Percentiles rank a stretch among this genome's conserved stretches.
Conservation (phyloP, 2,888 invertebrate species). For the Orthosia incerta region DNA sequence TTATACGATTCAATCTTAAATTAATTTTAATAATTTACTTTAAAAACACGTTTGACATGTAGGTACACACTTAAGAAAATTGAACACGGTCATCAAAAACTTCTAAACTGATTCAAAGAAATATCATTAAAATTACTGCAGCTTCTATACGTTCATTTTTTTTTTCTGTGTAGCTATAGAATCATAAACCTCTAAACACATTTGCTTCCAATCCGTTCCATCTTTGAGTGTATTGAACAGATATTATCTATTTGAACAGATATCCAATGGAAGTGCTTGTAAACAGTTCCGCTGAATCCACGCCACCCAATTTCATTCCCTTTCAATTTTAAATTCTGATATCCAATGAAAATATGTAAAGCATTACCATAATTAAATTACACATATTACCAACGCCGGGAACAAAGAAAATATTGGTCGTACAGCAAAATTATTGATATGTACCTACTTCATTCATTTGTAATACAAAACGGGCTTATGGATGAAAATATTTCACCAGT, state of each 20-base stretch:
- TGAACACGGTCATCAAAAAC: neutral
- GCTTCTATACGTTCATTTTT: neutral
- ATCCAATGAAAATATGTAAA: slow-evolving; percentile 25
- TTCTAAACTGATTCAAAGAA: neutral
- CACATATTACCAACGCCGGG: slow-evolving; percentile 14
- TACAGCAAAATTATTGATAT: slow-evolving; percentile 29
- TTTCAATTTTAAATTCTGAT: slow-evolving; percentile 29
- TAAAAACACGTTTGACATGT: too few species aligned
- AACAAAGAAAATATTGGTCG: slow-evolving; percentile 38
- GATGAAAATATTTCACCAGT: slow-evolving; percentile 31
- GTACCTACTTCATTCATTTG: slow-evolving; percentile 36
- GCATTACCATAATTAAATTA: slow-evolving; percentile 43
- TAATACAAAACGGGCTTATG: slow-evolving; percentile 29
- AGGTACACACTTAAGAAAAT: too few species aligned
- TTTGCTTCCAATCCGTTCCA: neutral
- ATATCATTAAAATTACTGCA: neutral
- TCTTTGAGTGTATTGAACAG: neutral
- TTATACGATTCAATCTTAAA: too few species aligned
- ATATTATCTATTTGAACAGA: slow-evolving; percentile 17
- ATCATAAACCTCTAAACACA: neutral
- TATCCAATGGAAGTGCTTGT: slow-evolving; percentile 25
- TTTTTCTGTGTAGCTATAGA: neutral
- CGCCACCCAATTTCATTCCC: slow-evolving; percentile 22
- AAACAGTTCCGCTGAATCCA: slow-evolving; percentile 30
- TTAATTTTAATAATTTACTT: too few species aligned